These are phyloP conservation scores for Lates calcarifer DNA, from an alignment of 2,113 vertebrate genomes.

Conservation along the genomic window DNA sequence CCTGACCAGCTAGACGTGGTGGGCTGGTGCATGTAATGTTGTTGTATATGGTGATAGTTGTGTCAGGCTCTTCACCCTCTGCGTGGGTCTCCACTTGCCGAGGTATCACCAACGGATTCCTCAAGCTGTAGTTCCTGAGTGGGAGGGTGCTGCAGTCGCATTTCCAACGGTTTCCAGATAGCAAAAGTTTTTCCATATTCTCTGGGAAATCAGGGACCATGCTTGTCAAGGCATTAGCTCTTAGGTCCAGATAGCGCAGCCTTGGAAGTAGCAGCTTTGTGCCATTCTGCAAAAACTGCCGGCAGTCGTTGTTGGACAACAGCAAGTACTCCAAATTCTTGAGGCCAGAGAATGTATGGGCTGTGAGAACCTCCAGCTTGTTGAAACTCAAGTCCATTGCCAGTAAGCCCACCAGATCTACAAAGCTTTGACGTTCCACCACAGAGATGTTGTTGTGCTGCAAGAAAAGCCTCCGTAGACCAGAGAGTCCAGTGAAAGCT, in stretches of 20 bases:
- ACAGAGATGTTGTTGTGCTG: constrained; percentile 86
- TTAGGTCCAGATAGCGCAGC: constrained; percentile 90
- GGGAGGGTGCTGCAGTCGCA: constrained; percentile 89
- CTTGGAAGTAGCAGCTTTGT: constrained; percentile 83
- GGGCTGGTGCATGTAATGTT: constrained; percentile 94
- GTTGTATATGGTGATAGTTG: constrained; percentile 88
- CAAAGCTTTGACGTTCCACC: constrained; percentile 90
- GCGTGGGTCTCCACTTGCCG: constrained; percentile 87
- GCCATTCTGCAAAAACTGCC: constrained; percentile 78
- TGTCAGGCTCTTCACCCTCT: constrained; percentile 88
- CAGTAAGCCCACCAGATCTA: constrained; percentile 86
- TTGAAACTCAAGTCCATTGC: constrained; percentile 94
- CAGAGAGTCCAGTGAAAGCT: constrained; percentile 88
- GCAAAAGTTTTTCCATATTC: constrained; percentile 90
- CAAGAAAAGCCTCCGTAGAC: constrained; percentile 92
- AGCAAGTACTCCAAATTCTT: constrained; percentile 92
- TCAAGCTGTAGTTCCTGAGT: constrained; percentile 87
- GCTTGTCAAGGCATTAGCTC: constrained; percentile 87
- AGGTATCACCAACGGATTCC: constrained; percentile 85
- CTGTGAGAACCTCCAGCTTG: constrained; percentile 84
- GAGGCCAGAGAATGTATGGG: constrained; percentile 87
- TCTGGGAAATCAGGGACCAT: constrained; percentile 82
- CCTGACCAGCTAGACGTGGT: constrained; percentile 82
- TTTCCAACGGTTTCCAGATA: constrained; percentile 92
- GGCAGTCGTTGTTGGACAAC: constrained; percentile 89